Evolutionary conservation across 1,140 invertebrate species (phyloP).

Genomic region (Hycleus cichorii): DNA sequence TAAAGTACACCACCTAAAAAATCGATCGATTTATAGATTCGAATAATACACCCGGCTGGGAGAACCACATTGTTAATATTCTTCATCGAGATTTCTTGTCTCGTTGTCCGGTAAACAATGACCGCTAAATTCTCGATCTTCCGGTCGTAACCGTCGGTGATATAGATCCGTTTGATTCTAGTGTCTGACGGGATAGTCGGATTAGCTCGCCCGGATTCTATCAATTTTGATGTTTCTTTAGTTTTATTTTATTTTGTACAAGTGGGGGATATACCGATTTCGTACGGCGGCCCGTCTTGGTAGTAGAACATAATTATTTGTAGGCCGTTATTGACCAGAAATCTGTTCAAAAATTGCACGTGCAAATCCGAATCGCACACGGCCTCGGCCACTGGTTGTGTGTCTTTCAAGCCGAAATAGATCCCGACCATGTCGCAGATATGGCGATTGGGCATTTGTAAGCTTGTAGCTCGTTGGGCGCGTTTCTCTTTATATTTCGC

Average conservation of each 20-base stretch:
- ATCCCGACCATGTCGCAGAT: constrained; percentile 56
- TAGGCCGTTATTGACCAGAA: constrained; percentile 43
- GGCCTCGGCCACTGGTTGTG: constrained; percentile 53
- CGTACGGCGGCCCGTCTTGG: constrained; percentile 43
- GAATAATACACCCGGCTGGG: neutral
- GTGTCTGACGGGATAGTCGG: constrained; percentile 34
- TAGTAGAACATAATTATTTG: constrained; percentile 47
- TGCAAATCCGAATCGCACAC: constrained; percentile 54
- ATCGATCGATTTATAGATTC: neutral
- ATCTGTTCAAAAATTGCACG: constrained; percentile 49
- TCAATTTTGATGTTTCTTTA: neutral
- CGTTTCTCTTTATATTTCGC: constrained; percentile 32
- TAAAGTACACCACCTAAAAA: constrained; percentile 38
- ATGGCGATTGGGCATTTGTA: constrained; percentile 53
- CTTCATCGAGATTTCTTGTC: constrained; percentile 45
- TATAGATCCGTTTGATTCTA: constrained; percentile 43
- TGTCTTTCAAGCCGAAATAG: constrained; percentile 47
- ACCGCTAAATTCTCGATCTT: constrained; percentile 46
- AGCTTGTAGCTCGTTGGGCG: constrained; percentile 39
- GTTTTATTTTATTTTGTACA: neutral
- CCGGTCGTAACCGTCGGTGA: constrained; percentile 44
- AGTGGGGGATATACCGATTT: constrained; percentile 39
- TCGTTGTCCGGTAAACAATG: constrained; percentile 46
- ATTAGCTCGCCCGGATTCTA: constrained; percentile 48
- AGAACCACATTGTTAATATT: constrained; percentile 45